These are phyloP conservation scores for Caiman crocodilus DNA, from an alignment of 2,797 vertebrate species.

Conservation along the genomic window DNA sequence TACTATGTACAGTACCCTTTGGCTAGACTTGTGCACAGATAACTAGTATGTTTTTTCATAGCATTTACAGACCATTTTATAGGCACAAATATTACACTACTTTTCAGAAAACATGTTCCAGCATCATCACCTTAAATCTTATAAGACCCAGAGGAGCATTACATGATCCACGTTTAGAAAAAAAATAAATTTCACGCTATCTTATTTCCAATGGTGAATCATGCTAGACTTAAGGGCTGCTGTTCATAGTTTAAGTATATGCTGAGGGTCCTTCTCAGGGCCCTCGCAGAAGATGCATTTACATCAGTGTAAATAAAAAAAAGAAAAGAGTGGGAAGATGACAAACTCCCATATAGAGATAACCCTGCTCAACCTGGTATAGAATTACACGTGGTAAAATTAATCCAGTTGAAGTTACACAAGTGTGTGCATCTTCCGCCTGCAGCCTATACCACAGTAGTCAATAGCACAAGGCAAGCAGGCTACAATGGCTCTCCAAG, in stretches of 20 bases:
- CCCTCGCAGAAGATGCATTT: no score
- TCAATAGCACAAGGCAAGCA: no score
- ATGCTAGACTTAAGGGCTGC: background rate
- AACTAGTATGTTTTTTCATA: background rate
- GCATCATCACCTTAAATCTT: background rate
- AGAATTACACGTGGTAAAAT: no score
- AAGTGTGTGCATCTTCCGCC: no score
- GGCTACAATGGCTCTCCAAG: no score
- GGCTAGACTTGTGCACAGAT: background rate
- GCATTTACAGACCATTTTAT: background rate
- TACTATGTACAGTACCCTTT: background rate
- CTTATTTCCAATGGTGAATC: background rate
- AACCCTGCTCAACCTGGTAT: no score
- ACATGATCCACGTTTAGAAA: background rate
- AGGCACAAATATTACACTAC: background rate
- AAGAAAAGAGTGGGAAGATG: no score
- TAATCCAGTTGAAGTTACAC: no score
- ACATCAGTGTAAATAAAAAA: no score
- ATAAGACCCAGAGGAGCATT: background rate
- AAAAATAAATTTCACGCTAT: background rate
- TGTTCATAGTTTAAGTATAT: background rate
- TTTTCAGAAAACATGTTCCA: background rate
- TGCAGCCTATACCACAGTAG: no score
- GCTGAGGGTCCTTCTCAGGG: background rate
- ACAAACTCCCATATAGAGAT: no score